Evolutionary conservation across 2,797 vertebrate species (phyloP).

Genomic region (Typhlichthys subterraneus): DNA sequence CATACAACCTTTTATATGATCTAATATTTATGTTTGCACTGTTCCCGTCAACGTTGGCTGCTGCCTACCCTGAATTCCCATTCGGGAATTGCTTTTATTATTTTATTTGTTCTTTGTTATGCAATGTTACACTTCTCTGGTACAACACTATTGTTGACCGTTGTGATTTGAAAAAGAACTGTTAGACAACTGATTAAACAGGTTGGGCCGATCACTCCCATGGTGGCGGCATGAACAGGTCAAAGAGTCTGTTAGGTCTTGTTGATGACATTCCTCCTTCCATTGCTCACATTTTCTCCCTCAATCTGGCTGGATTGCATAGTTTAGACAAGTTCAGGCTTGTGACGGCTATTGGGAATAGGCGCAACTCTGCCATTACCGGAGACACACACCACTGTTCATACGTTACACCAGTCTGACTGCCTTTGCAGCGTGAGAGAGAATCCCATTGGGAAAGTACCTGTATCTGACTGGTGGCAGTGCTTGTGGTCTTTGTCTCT

Average conservation of each 20-base stretch:
- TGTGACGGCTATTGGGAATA: constrained; percentile 48
- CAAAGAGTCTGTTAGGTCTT: constrained; percentile 78
- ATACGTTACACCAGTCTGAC: not conserved
- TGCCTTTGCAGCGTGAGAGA: not conserved
- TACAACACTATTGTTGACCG: not conserved
- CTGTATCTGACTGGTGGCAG: constrained; percentile 69
- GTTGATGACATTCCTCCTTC: constrained; percentile 78
- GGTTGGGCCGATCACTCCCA: constrained; percentile 56
- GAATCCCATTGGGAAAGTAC: constrained; percentile 45
- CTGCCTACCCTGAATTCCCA: too few species aligned
- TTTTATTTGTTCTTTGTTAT: too few species aligned
- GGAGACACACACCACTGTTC: constrained; percentile 29
- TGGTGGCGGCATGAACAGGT: constrained; percentile 57
- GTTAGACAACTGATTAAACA: constrained; percentile 49
- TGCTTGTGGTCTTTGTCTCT: constrained; percentile 58
- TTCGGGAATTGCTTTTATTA: too few species aligned
- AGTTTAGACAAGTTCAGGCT: constrained; percentile 72
- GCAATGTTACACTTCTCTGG: too few species aligned
- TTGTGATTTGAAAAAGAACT: constrained; percentile 23
- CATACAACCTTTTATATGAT: too few species aligned
- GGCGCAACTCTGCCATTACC: constrained; percentile 6
- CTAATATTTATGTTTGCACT: too few species aligned
- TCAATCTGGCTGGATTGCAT: constrained; percentile 80
- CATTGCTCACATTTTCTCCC: constrained; percentile 81
- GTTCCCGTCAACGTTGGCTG: too few species aligned